Evolutionary conservation across 1,140 invertebrate species (phyloP), one percentile per base, ranked within the genome.

Genomic region (Drosophila fuyamai): DNA sequence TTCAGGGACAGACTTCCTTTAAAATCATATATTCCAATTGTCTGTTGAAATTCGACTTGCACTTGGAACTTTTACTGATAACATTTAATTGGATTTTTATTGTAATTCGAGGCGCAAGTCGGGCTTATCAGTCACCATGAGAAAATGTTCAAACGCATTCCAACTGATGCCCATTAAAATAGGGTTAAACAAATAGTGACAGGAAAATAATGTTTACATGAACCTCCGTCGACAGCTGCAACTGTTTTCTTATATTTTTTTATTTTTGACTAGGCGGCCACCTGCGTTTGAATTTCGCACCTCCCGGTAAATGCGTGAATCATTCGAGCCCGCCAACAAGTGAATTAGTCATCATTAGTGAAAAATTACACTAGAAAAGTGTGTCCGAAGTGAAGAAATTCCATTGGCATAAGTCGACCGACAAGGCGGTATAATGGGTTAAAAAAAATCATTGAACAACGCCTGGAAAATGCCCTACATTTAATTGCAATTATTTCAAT

Each of bases 261-360:
- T 12, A 6, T 46, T 13, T 16, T 54, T 56, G 10, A 27, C 27
- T 10, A 32, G 47, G 18, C 12, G 63, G 51, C 59, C 82, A 81
- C 74, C 82, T 85, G 82, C 51, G 68, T 56, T 55, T 57, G 46
- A 59, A 68, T 76, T 73, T 79, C 84, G 79, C 83, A 79, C 71
- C 71, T 86, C 50, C 40, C 36, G 29, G 63, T 29, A 23, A 46
- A 53, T 44, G 72, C 61, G 76, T 88, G 83, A 88, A 88, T 88
- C 83, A 86, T 76, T 77, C 76, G 55, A 60, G 72, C 50, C 44
- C 16, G 50, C 72, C 73, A 44, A 58, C 72, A 72, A 61, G 62
- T 70, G 79, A 77, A 63, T 88, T 88, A 88, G 83, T 88, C 83
- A 88, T 88, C 84, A 80, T 77, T 80, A 54, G 72, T 88, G 63